Conservation (phyloP, 2,113 vertebrate genomes). For the Carassius carassius region DNA sequence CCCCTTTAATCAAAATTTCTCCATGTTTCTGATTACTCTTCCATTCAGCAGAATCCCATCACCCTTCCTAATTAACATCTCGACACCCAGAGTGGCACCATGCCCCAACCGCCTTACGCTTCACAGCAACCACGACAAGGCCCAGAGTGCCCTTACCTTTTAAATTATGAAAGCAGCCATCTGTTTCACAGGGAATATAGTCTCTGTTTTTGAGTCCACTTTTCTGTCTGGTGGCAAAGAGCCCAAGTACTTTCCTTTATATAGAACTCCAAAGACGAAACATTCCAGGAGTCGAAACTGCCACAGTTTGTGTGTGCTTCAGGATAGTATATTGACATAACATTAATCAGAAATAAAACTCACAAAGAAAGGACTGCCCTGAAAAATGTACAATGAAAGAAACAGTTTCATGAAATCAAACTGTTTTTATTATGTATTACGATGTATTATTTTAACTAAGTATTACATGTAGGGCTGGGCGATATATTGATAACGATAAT, state of each 20-base stretch:
- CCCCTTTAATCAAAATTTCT: conserved; percentile 15
- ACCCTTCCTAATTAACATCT: conserved; percentile 22
- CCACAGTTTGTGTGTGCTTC: not conserved
- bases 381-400: not conserved
- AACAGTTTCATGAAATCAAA: not conserved
- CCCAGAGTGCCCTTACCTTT: conserved; percentile 33
- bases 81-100: conserved; percentile 12
- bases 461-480: too few relatives aligned
- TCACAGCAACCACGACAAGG: conserved; percentile 30
- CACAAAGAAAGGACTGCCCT: not conserved
- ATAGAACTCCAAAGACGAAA: not conserved
- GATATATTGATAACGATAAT: too few relatives aligned
- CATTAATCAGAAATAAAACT: not conserved
- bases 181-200: conserved; percentile 42
- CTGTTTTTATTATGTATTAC: not conserved
- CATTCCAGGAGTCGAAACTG: not conserved
- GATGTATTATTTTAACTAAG: too few relatives aligned
- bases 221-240: conserved; percentile 12
- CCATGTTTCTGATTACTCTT: not conserved
- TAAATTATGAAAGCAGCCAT: conserved; percentile 57
- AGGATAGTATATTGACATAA: not conserved
- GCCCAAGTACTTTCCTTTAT: not conserved
- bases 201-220: conserved; percentile 17
- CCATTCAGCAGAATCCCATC: conserved; percentile 18
- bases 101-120: conserved; percentile 8